Conservation (phyloP, 1,140 invertebrate genomes). For the Nixonia krombeini region DNA sequence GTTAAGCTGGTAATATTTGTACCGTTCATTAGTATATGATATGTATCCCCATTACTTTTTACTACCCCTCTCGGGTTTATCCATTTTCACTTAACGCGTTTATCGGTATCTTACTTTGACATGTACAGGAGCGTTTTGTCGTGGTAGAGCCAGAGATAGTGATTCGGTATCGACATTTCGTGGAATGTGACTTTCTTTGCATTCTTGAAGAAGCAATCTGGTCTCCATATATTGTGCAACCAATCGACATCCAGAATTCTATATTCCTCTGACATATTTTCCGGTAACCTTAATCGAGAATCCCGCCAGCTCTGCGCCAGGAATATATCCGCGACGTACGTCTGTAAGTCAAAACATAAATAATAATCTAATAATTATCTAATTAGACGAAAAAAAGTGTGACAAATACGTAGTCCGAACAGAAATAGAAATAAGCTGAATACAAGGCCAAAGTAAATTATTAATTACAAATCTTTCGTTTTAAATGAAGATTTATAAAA, state of each 20-base stretch:
- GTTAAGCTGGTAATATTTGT: neutral
- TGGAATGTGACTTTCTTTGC: constrained; percentile 94
- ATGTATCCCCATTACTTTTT: too few species aligned
- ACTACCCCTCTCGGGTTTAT: too few species aligned
- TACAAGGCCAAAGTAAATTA: too few species aligned
- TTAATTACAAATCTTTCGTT: too few species aligned
- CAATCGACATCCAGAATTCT: constrained; percentile 91
- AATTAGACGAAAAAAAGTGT: too few species aligned
- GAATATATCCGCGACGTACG: constrained; percentile 93
- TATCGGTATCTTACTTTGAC: constrained; percentile 82
- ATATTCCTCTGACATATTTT: constrained; percentile 94
- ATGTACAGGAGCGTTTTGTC: constrained; percentile 92
- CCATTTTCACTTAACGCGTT: too few species aligned
- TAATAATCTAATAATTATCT: too few species aligned
- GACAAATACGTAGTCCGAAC: too few species aligned
- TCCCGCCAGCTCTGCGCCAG: constrained; percentile 93
- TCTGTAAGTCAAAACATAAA: constrained; percentile 72
- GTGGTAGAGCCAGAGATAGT: constrained; percentile 92
- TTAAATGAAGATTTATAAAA: too few species aligned
- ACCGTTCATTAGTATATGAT: too few species aligned
- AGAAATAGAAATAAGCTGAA: too few species aligned
- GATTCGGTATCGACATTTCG: constrained; percentile 95
- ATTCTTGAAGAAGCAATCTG: constrained; percentile 94
- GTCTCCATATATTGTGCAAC: constrained; percentile 92
- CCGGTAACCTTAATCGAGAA: constrained; percentile 85